Evolutionary conservation across 2,113 vertebrate genomes (phyloP), one percentile per base, ranked within the genome.

Genomic region (Lampris megalopsis): DNA sequence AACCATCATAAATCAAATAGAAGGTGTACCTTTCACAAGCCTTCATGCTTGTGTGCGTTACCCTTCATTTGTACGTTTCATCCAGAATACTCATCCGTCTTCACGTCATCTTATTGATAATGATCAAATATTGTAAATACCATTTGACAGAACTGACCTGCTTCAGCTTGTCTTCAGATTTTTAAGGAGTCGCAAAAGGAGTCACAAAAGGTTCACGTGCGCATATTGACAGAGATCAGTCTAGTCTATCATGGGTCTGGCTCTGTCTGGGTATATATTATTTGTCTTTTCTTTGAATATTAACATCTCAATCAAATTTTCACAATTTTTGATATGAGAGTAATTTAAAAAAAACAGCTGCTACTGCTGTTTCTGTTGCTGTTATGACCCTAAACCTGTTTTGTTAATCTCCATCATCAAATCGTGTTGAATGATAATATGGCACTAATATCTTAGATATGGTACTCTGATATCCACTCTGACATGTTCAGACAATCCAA

Each of bases 111-210:
- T 63, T 80, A 65, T 88, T 62, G 81, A 73, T 65, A 63, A 56
- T 62, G 76, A 81, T 79, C 52, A 59, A 61, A 75, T 65, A 13
- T 9, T 56, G 62, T 61, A 58, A 77, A 38, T 72, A 75, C 65
- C 77, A 68, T 87, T 82, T 77, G 63, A 79, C 70, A 80, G 68
- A 40, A 42, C 54, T 49, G 2, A 77, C 81, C 68, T 73, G 64
- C 69, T 82, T 75, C 56, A 83, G 73, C 79, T 71, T 5, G 3
- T 68, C 70, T 13, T 65, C 11, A 1, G n/a, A 66, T 49, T 81
- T 71, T 73, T 68, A 73, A 82, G 77, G 8, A 36, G 62, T 63
- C 68, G 79, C 63, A 68, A 1, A 61, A 41, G 63, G 67, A 40
- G 66, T 73, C 57, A 60, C 60, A 68, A 38, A 84, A 68, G 62